These are phyloP conservation scores for Desmophyllum pertusum DNA, from an alignment of 92 coral and sea anemone species.

Conservation along the genomic window DNA sequence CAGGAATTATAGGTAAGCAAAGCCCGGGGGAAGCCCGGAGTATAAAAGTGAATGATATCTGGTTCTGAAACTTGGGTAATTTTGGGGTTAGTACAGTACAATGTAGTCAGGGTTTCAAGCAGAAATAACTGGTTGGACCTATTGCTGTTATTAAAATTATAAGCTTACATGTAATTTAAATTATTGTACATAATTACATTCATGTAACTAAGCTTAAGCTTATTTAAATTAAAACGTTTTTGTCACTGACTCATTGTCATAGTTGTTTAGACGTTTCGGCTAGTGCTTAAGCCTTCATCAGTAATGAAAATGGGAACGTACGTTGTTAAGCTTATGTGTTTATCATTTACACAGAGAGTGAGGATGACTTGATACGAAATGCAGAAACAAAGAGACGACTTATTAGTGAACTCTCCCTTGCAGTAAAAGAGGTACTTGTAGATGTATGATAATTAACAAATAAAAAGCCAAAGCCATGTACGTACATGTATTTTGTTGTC, in stretches of 20 bases:
- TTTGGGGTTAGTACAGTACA: background rate
- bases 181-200: background rate
- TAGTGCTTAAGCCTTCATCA: too few species aligned
- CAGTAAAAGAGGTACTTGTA: slow-evolving; percentile 87
- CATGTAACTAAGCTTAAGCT: background rate
- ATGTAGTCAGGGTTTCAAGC: background rate
- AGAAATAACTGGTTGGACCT: background rate
- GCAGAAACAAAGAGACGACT: slow-evolving; percentile 74
- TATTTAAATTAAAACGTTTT: too few species aligned
- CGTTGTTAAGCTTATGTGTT: background rate
- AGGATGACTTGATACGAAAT: slow-evolving; percentile 64
- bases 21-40: too few species aligned
- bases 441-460: background rate
- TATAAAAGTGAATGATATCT: too few species aligned
- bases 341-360: slow-evolving; percentile 48
- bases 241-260: too few species aligned
- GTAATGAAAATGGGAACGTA: too few species aligned
- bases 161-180: too few species aligned
- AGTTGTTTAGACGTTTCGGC: too few species aligned
- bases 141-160: background rate
- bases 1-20: slow-evolving; percentile 16
- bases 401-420: slow-evolving; percentile 77
- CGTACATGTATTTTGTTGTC: too few species aligned
- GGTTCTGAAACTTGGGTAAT: background rate
- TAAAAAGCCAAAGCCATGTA: too few species aligned